These are phyloP conservation scores for Melanophora roralis DNA, from an alignment of 2,888 invertebrate species.

Conservation along the genomic window DNA sequence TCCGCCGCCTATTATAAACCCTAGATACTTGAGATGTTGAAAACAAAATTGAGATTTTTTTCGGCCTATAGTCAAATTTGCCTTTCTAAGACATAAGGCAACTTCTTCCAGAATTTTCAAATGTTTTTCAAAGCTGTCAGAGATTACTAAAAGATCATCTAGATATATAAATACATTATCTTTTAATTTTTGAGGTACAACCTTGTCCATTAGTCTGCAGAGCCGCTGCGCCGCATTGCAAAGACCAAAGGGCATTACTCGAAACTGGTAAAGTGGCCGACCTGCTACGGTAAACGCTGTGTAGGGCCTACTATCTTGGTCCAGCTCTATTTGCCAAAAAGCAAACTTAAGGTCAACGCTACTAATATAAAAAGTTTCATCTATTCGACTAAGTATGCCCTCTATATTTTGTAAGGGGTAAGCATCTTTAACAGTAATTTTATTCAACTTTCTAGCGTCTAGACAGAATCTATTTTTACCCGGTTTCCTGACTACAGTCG, in stretches of 20 bases:
- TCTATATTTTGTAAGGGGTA: conserved; percentile 24
- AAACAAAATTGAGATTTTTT: conserved; percentile 51
- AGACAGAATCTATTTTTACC: conserved; percentile 65
- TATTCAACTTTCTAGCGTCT: conserved; percentile 66
- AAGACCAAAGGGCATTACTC: conserved; percentile 27
- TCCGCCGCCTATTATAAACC: conserved; percentile 39
- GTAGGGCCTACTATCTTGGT: conserved; percentile 17
- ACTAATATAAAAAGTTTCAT: conserved; percentile 28
- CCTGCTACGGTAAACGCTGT: conserved; percentile 47
- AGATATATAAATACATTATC: conserved; percentile 43
- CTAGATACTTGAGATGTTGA: conserved; percentile 41
- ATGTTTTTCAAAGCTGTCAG: conserved; percentile 33
- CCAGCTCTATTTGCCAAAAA: conserved; percentile 40
- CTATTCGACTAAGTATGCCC: conserved; percentile 21
- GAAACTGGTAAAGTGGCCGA: conserved; percentile 19
- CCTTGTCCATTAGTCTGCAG: conserved; percentile 63
- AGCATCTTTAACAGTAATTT: conserved; percentile 44
- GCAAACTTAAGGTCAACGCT: conserved; percentile 35
- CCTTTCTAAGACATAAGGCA: neutral
- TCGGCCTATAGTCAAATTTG: conserved; percentile 37
- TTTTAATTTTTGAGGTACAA: conserved; percentile 52
- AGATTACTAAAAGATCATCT: conserved; percentile 49
- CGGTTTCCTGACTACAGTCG: conserved; percentile 66
- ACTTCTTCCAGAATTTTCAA: neutral
- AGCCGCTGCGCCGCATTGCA: conserved; percentile 48